phyloP scores from a whole-genome alignment of 1,140 invertebrate genomes.

The Drosophila saltans region DNA sequence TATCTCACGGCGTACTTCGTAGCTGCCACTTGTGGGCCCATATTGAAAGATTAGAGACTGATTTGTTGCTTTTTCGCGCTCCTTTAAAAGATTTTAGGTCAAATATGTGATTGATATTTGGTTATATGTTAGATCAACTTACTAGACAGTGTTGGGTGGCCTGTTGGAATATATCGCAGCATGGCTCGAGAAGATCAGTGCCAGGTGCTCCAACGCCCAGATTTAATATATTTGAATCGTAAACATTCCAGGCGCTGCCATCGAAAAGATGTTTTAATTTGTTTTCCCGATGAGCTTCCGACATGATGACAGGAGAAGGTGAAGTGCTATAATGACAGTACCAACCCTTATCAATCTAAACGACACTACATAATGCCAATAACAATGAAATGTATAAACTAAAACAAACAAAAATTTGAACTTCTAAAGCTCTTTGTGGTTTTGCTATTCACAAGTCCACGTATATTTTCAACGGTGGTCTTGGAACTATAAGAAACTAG shows the following conservation, averaged over 20 bases:
- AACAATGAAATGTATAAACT: conserved; percentile 19
- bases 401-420: conserved; percentile 8
- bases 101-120: neutral
- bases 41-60: conserved; percentile 85
- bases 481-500: neutral
- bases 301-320: conserved; percentile 34
- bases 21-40: conserved; percentile 84
- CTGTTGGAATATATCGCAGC: conserved; percentile 83
- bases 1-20: conserved; percentile 84
- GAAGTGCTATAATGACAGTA: conserved; percentile 17
- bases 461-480: neutral
- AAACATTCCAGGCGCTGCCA: conserved; percentile 84
- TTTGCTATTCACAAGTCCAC: neutral
- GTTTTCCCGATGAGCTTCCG: conserved; percentile 31
- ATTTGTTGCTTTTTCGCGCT: conserved; percentile 83
- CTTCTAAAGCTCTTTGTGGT: neutral
- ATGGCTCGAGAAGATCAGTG: conserved; percentile 84
- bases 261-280: conserved; percentile 84
- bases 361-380: conserved; percentile 24
- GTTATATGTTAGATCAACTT: conserved; percentile 14
- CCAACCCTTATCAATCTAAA: conserved; percentile 25
- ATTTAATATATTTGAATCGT: conserved; percentile 83
- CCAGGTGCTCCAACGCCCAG: conserved; percentile 85
- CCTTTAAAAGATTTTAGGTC: conserved; percentile 58
- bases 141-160: conserved; percentile 84